Base-by-base conservation (phyloP, 2,113 vertebrate species). In the Chaenocephalus aceratus region DNA sequence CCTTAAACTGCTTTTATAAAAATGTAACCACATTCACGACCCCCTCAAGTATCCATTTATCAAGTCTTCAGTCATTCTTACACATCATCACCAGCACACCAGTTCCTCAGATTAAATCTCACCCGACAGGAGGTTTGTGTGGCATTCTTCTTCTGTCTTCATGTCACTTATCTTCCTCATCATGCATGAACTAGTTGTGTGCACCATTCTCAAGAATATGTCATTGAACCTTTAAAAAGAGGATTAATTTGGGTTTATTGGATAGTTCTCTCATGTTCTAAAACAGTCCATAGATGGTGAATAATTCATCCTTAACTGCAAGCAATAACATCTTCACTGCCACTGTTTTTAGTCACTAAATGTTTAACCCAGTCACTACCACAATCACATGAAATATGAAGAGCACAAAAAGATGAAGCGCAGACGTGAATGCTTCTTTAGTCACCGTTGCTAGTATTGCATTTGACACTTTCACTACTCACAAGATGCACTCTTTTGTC, bases 401-500 rank as follows among this genome's bases (percentile, higher is more conserved):
- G 12, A 23, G 16, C 21, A 34, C 12, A 44, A 56, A 4, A 59
- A 70, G 18, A 64, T 48, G 6, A 49, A 54, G 5, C 21, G 3
- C 49, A 6, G 10, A 72, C 26, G 14, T 26, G 26, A 26, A 26
- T 26, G 26, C 26, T 26, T 26, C 26, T 26, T 26, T 26, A 26
- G 26, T 57, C 56, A 10, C 44, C 53, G 30, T 51, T 75, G n/a
- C 2, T 30, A 52, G n/a, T 59, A 54, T 30, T 74, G 56, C 71
- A 71, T 75, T 86, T 26, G 8, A 75, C 73, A 87, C 76, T 49
- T 81, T 92, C 88, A 92, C 91, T 52, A 23, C 65, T 92, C 83
- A 89, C 64, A 86, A 83, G 56, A 81, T 92, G 75, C 90, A 90
- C 77, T 89, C 73, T 82, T 51, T 78, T 86, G 75, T 90, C 91